Base-by-base conservation (phyloP, 2,113 vertebrate genomes). In the Lutjanus erythropterus region DNA sequence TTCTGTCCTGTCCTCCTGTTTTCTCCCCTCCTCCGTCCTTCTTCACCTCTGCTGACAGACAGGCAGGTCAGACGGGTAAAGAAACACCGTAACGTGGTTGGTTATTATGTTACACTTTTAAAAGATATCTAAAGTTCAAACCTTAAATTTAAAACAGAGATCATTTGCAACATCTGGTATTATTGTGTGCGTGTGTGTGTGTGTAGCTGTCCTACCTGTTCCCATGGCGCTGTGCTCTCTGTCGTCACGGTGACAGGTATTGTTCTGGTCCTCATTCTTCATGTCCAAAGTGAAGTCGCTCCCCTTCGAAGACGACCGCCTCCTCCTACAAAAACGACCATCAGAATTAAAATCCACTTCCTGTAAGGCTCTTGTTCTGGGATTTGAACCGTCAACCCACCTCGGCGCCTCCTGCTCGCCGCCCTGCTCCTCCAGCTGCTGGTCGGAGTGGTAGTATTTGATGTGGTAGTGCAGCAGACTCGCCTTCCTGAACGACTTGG, bases 401-500 rank as follows among this genome's bases (percentile, higher is more conserved):
- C 86, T 83, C 0, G 94, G 89, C 1, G 76, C 87, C 67, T 96
- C 96, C 79, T 92, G 90, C 77, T 91, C 76, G 88, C 90, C 9
- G 91, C 93, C 70, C 37, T 21, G 78, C 94, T 96, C 84, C 93
- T 96, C 87, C 95, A 95, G 90, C 95, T 94, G 91, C 95, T 95
- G 89, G 84, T 97, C 96, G 1, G 95, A 96, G 84, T 99, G 98
- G 92, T 98, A 99, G 91, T 99, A 99, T 87, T 99, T 99, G 95
- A 99, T 97, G 93, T 99, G 98, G 94, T 97, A 98, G 94, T 99
- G 96, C 80, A 99, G 92, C 74, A 99, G 92, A 85, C 97, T 97
- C 23, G 96, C 96, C 95, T 98, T 99, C 93, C 98, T 96, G 93
- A 99, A 99, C 29, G 96, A 97, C 92, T 99, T 99, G 55, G 93